Evolutionary conservation across 1,140 invertebrate species (phyloP).

Genomic region (Planococcus citri): DNA sequence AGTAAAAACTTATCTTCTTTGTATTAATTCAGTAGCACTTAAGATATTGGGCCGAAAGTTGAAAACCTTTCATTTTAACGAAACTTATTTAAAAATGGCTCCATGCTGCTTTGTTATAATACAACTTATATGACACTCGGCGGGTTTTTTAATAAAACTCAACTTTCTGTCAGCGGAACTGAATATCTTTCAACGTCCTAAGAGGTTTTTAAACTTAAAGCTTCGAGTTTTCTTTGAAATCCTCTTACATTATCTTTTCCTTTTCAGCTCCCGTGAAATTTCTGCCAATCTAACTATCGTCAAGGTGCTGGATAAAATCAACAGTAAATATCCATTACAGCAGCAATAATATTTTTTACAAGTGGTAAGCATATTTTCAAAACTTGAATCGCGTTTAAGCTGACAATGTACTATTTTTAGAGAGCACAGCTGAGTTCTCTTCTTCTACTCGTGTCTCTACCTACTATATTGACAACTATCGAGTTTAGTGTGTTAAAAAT

Average conservation of each 20-base stretch:
- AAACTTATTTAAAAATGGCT: slow-evolving; percentile 4
- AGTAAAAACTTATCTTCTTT: background rate
- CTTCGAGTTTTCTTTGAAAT: background rate
- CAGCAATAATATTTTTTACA: too few relatives aligned
- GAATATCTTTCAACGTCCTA: background rate
- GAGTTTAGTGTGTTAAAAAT: too few relatives aligned
- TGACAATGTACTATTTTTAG: too few relatives aligned
- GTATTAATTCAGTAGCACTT: background rate
- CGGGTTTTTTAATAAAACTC: background rate
- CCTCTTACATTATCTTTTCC: background rate
- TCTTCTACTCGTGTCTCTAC: too few relatives aligned
- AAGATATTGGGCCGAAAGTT: slow-evolving; percentile 6
- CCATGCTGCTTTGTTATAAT: background rate
- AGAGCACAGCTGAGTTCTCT: too few relatives aligned
- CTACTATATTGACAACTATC: too few relatives aligned
- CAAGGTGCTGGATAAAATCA: too few relatives aligned
- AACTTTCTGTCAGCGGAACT: background rate
- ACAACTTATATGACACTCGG: background rate
- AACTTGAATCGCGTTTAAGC: too few relatives aligned
- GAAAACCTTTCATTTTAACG: background rate
- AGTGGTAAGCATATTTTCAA: too few relatives aligned
- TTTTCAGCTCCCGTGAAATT: background rate
- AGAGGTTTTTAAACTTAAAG: background rate
- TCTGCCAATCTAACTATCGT: background rate
- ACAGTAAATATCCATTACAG: too few relatives aligned